A percentile compares a stretch with the other conserved stretches of the same genome.
phyloP scores from a whole-genome alignment of 2,113 vertebrate genomes.

The Himantopus leucocephalus region DNA sequence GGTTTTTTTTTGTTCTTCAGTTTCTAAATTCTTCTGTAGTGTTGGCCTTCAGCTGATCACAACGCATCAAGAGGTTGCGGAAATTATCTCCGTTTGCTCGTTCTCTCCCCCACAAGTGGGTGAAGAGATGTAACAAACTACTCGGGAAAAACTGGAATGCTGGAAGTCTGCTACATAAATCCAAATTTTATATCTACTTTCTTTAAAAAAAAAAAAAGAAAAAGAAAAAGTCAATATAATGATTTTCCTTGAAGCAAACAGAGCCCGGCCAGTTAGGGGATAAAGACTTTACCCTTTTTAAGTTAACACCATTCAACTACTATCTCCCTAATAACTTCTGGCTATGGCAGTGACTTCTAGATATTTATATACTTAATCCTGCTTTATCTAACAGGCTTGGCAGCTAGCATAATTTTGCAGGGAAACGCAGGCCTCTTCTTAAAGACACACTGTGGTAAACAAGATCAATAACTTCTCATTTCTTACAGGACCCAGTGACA shows the following conservation, averaged over 20 bases:
- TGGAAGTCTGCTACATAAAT: neutral
- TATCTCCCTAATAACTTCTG: conserved; percentile 51
- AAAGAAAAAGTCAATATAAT: conserved; percentile 28
- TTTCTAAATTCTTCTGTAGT: neutral
- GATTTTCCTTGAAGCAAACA: conserved; percentile 40
- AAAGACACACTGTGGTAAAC: neutral
- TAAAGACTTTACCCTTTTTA: conserved; percentile 50
- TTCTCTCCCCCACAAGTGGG: neutral
- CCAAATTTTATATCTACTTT: neutral
- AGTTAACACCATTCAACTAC: conserved; percentile 40
- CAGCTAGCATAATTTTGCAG: neutral
- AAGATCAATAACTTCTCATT: neutral
- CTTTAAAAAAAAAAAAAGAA: neutral
- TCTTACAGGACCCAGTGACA: neutral
- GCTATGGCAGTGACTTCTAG: neutral
- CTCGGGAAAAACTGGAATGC: neutral
- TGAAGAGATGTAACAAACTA: neutral
- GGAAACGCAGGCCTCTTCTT: neutral
- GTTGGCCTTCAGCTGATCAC: neutral
- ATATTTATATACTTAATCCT: conserved; percentile 50
- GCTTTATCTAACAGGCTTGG: conserved; percentile 23
- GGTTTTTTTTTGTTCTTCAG: neutral
- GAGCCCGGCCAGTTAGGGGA: conserved; percentile 4
- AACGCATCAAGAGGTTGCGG: neutral
- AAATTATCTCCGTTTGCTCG: neutral